Evolutionary conservation across 2,888 invertebrate genomes (phyloP), one percentile per base, ranked within the genome.

Genomic region (Caenorhabditis sp.): DNA sequence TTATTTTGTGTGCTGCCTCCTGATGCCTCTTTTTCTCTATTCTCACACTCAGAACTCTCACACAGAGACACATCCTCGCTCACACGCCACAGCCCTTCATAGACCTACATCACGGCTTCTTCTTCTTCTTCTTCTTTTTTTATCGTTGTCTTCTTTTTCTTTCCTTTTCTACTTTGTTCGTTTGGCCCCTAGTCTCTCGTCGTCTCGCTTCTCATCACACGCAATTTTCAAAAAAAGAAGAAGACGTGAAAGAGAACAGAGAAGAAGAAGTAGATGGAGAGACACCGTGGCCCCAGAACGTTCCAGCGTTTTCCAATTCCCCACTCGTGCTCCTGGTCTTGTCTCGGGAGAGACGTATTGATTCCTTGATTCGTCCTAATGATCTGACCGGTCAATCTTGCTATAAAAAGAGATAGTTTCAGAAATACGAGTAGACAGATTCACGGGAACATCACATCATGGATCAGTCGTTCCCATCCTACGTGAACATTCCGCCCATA

Each of bases 401-500:
- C 19, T 49, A 35, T 44, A 44, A 31, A 47, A 28, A 19, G 14
- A 54, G 54, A 22, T 54, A 54, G 10, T 38, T 80, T 75, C 16
- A 38, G 63, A 69, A 64, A 74, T 80, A 79, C 70, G 74, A 69
- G 74, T 74, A 59, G 63, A 56, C 6, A 38, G 24, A 35, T 28
- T 56, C 41, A 64, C 56, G 68, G 80, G 64, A n/a, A 66, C 41
- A 41, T 47, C 47, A 47, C 47, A 66, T 26, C 35, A 75, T 73
- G 74, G 74, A 74, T 49, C 80, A 59, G 19, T 35, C 19, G 28
- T 74, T 61, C 51, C 82, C 72, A 31, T 66, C 77, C 12, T 82
- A 82, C 47, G 82, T 82, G 41, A 82, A 82, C 44, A 35, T 82
- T 6, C 69, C 82, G 26, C 82, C 82, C 10, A 82, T 79, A 49